Percentiles rank a stretch among this genome's conserved stretches.
Conservation (phyloP, 2,797 vertebrate genomes). For the Tympanoctomys barrerae region DNA sequence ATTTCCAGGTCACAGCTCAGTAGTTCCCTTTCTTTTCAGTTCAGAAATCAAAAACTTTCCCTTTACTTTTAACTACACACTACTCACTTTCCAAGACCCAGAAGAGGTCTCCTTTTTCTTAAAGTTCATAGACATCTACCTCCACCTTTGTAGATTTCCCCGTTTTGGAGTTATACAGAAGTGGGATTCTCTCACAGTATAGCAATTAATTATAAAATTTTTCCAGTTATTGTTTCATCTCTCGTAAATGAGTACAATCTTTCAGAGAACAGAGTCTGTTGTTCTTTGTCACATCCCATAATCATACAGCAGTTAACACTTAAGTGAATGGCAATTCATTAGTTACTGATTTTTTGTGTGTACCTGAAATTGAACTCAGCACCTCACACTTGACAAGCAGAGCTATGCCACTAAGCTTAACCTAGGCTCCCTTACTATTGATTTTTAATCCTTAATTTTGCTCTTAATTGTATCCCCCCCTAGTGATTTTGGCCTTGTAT, state of each 20-base stretch:
- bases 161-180: neutral
- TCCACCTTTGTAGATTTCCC: neutral
- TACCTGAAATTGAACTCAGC: too few relatives aligned
- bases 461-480: neutral
- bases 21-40: slow-evolving; percentile 17
- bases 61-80: neutral
- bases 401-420: too few relatives aligned
- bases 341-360: neutral
- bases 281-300: neutral
- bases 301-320: neutral
- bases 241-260: neutral
- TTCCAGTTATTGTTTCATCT: neutral
- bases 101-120: neutral
- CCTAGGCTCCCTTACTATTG: neutral
- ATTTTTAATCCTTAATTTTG: slow-evolving; percentile 2
- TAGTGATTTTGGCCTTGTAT: neutral
- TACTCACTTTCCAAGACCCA: neutral
- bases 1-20: neutral
- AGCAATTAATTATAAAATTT: neutral
- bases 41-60: neutral
- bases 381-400: too few relatives aligned
- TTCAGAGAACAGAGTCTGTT: neutral
- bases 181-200: neutral
- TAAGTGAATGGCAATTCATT: neutral
- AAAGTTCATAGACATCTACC: neutral